Percentiles rank a stretch among this genome's conserved stretches.
Conservation (phyloP, 2,797 vertebrate genomes). For the Fringilla coelebs region DNA sequence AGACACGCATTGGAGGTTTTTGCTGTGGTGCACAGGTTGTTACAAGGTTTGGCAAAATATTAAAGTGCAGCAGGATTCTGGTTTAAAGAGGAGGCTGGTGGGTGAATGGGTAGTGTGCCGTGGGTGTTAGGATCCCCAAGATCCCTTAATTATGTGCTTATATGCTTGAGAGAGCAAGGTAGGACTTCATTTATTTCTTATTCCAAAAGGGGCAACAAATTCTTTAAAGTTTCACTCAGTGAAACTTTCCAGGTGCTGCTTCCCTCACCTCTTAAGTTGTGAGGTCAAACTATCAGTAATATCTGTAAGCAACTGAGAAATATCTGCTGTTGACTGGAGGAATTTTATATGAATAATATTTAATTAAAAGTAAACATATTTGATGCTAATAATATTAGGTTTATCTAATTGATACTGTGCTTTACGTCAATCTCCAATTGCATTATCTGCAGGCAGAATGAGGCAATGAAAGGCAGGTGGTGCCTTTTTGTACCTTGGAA, state of each 20-base stretch:
- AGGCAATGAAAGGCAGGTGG: neutral
- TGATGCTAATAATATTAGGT: neutral
- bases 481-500: neutral
- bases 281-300: neutral
- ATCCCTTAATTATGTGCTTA: neutral
- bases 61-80: accelerated
- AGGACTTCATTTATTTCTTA: neutral
- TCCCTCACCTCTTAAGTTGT: neutral
- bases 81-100: neutral
- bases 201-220: neutral
- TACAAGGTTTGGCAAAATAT: neutral
- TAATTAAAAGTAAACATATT: neutral
- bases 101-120: accelerated
- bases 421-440: neutral
- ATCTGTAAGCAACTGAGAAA: neutral
- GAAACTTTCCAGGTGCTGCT: neutral
- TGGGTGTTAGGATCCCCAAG: neutral
- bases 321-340: neutral
- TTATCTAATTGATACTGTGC: neutral
- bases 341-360: neutral
- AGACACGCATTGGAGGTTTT: neutral
- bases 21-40: neutral
- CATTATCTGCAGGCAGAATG: neutral
- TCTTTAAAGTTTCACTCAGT: accelerated
- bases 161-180: neutral